Percentiles rank a stretch among this genome's conserved stretches.
Evolutionary conservation across 2,888 invertebrate species (phyloP).

Genomic region (Acrocera orbiculus): DNA sequence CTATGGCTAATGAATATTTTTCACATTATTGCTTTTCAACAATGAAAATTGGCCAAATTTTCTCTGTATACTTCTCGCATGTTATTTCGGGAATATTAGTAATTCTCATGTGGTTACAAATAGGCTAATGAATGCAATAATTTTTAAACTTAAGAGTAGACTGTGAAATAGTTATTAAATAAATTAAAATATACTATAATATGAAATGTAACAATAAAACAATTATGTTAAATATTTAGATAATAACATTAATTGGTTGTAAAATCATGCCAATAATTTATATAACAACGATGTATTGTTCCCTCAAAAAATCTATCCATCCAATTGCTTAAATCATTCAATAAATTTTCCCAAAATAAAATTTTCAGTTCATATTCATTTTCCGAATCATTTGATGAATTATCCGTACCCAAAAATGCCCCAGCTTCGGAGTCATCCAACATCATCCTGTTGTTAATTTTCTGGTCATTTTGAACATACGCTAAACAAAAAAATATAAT

Average conservation of each 20-base stretch:
- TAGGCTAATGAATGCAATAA: too few relatives aligned
- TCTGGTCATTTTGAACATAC: conserved; percentile 52
- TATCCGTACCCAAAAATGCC: conserved; percentile 71
- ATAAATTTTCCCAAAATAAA: conserved; percentile 52
- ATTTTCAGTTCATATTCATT: conserved; percentile 32
- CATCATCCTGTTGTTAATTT: conserved; percentile 33
- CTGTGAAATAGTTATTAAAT: too few relatives aligned
- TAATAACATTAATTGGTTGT: conserved; percentile 68
- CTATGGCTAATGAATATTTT: too few relatives aligned
- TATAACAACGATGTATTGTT: conserved; percentile 82
- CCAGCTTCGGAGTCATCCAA: conserved; percentile 60
- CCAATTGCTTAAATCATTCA: conserved; percentile 92
- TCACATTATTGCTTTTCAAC: too few relatives aligned
- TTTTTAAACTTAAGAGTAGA: too few relatives aligned
- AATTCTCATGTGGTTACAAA: too few relatives aligned
- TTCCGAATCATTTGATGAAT: conserved; percentile 44
- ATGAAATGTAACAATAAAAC: too few relatives aligned
- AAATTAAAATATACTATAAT: too few relatives aligned
- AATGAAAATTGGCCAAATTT: too few relatives aligned
- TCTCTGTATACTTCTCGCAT: too few relatives aligned
- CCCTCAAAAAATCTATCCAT: conserved; percentile 93
- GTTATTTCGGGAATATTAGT: too few relatives aligned
- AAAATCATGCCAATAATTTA: conserved; percentile 98
- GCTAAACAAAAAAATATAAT: conserved; percentile 27
- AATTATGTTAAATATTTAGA: too few relatives aligned